phyloP scores from a whole-genome alignment of 2,797 vertebrate genomes.

The Vespertilio murinus region DNA sequence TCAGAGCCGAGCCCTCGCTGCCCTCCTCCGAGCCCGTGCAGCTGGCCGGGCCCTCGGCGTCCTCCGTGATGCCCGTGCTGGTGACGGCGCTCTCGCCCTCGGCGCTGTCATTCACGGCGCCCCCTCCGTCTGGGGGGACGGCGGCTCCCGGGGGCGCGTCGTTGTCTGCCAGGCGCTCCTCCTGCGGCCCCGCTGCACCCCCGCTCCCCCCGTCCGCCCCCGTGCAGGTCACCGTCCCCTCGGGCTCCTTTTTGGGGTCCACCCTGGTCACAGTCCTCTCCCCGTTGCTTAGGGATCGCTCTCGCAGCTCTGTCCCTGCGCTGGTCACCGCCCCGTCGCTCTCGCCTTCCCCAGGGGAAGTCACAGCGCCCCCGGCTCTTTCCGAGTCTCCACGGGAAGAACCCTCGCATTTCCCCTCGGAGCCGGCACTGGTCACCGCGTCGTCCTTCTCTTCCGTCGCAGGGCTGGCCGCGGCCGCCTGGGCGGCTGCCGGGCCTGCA shows the following conservation, averaged over 20 bases:
- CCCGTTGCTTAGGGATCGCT: constrained; percentile 72
- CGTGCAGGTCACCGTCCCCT: constrained; percentile 85
- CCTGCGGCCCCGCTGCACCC: constrained; percentile 46
- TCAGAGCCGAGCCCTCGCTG: constrained; percentile 78
- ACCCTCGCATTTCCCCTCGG: constrained; percentile 81
- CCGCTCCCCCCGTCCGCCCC: constrained; percentile 80
- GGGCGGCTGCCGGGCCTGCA: constrained; percentile 53
- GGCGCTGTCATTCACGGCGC: constrained; percentile 56
- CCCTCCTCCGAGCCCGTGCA: constrained; percentile 83
- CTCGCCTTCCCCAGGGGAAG: constrained; percentile 81
- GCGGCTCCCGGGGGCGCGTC: constrained; percentile 45
- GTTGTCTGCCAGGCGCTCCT: constrained; percentile 62
- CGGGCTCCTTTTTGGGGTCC: constrained; percentile 77
- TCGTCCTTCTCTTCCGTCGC: constrained; percentile 86
- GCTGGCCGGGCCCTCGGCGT: constrained; percentile 79
- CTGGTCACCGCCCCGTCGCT: constrained; percentile 87
- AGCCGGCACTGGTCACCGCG: constrained; percentile 88
- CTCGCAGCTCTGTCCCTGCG: constrained; percentile 84
- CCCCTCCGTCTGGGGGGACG: constrained; percentile 76
- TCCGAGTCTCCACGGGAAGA: constrained; percentile 63
- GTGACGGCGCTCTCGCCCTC: constrained; percentile 86
- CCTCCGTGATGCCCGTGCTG: constrained; percentile 87
- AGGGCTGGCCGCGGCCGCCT: constrained; percentile 55
- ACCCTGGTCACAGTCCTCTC: constrained; percentile 24
- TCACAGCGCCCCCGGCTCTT: constrained; percentile 70